Evolutionary conservation across 37 sponge, comb jelly and placozoan genomes (phyloP).

Genomic region (Theonella swinhoei): DNA sequence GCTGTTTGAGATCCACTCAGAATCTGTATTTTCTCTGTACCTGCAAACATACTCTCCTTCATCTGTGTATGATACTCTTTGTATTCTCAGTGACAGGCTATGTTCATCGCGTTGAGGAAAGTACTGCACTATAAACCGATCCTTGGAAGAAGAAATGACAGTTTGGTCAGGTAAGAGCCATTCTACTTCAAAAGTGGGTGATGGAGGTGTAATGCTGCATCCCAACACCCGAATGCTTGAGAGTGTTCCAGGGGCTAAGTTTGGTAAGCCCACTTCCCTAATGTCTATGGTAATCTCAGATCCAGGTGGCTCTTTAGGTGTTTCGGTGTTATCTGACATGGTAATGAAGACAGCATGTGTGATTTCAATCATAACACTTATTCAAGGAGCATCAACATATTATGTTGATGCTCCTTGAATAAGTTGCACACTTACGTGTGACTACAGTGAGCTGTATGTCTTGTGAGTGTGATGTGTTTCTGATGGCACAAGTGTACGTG

Average conservation of each 20-base stretch:
- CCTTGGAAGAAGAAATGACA: background rate
- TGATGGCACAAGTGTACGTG: constrained; percentile 12
- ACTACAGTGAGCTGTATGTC: background rate
- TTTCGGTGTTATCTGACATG: no score
- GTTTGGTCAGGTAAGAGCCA: background rate
- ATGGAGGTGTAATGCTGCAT: background rate
- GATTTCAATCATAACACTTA: no score
- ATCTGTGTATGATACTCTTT: background rate
- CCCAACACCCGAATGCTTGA: background rate
- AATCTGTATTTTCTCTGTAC: background rate
- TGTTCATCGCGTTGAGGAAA: background rate
- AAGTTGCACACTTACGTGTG: background rate
- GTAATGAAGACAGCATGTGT: no score
- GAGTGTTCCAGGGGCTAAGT: background rate
- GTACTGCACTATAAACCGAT: background rate
- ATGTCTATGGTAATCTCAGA: background rate
- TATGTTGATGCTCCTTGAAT: background rate
- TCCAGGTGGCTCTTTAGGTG: no score
- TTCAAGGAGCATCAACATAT: background rate
- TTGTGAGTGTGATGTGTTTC: background rate
- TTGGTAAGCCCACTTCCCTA: background rate
- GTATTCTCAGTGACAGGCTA: background rate
- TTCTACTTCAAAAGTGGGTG: background rate
- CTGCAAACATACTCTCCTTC: background rate
- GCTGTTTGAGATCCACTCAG: background rate